Percentiles rank a stretch among this genome's conserved stretches.
phyloP scores from a whole-genome alignment of 2,888 invertebrate genomes.

The Lamproptera curius region DNA sequence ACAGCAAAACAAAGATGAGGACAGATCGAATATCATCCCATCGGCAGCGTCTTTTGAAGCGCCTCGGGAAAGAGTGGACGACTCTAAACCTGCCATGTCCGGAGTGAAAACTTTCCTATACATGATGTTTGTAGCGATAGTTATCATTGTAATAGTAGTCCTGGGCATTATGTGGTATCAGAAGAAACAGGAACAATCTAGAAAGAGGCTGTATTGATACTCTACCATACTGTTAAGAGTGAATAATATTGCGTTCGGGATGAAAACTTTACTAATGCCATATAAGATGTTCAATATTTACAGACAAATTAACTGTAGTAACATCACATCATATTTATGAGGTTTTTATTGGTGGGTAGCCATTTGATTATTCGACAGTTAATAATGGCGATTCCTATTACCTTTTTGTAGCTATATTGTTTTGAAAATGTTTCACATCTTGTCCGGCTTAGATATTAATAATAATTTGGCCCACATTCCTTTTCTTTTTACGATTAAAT shows the following conservation, averaged over 20 bases:
- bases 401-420: too few relatives aligned
- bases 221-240: not conserved
- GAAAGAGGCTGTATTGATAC: constrained; percentile 86
- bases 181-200: constrained; percentile 91
- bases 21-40: constrained; percentile 90
- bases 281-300: not conserved
- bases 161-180: constrained; percentile 96
- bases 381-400: too few relatives aligned
- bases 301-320: not conserved
- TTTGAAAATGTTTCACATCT: too few relatives aligned
- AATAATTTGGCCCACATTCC: constrained; percentile 5
- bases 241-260: not conserved
- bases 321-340: too few relatives aligned
- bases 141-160: constrained; percentile 89
- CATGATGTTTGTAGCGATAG: constrained; percentile 90
- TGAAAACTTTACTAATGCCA: constrained; percentile 3
- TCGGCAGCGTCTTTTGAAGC: constrained; percentile 93
- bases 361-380: too few relatives aligned
- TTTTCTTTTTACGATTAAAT: not conserved
- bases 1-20: constrained; percentile 81
- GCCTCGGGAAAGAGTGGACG: constrained; percentile 94
- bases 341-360: too few relatives aligned
- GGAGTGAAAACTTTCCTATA: constrained; percentile 94
- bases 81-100: constrained; percentile 91
- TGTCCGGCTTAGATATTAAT: too few relatives aligned